Evolutionary conservation across 53 echinoderm and acorn worm species (phyloP).

Genomic region (Echinarachnius parma): DNA sequence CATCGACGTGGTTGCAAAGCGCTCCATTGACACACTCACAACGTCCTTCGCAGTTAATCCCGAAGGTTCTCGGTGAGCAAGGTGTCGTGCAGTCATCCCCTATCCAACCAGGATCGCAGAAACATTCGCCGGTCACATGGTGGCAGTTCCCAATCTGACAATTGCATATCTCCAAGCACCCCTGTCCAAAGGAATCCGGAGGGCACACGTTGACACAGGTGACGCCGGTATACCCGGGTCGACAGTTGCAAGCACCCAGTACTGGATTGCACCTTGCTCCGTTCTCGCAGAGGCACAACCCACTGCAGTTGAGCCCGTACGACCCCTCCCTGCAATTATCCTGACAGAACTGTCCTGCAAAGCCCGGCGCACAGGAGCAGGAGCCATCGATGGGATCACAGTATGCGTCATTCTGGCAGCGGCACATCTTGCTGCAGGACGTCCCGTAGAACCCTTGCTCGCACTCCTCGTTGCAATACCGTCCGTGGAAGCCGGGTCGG

Average conservation of each 20-base stretch:
- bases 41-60: slow-evolving; percentile 38
- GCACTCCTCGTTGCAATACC: slow-evolving; percentile 52
- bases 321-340: slow-evolving; percentile 51
- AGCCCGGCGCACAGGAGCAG: slow-evolving; percentile 46
- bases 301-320: slow-evolving; percentile 56
- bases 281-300: slow-evolving; percentile 51
- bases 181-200: slow-evolving; percentile 40
- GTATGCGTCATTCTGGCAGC: slow-evolving; percentile 50
- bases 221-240: slow-evolving; percentile 53
- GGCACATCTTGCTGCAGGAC: slow-evolving; percentile 51
- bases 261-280: slow-evolving; percentile 52
- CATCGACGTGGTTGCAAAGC: slow-evolving; percentile 64
- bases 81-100: slow-evolving; percentile 42
- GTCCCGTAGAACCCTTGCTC: slow-evolving; percentile 53
- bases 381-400: slow-evolving; percentile 52
- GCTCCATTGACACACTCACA: slow-evolving; percentile 62
- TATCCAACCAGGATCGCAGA: slow-evolving; percentile 65
- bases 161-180: slow-evolving; percentile 39
- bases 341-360: slow-evolving; percentile 51
- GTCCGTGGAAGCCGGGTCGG: slow-evolving; percentile 65
- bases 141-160: slow-evolving; percentile 63
- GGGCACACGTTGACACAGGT: slow-evolving; percentile 24
- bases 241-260: slow-evolving; percentile 49
- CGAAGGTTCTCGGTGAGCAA: slow-evolving; percentile 56
- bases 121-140: slow-evolving; percentile 50